Evolutionary conservation across 2,888 invertebrate genomes (phyloP).

Genomic region (Macrosoma leucophasiata): DNA sequence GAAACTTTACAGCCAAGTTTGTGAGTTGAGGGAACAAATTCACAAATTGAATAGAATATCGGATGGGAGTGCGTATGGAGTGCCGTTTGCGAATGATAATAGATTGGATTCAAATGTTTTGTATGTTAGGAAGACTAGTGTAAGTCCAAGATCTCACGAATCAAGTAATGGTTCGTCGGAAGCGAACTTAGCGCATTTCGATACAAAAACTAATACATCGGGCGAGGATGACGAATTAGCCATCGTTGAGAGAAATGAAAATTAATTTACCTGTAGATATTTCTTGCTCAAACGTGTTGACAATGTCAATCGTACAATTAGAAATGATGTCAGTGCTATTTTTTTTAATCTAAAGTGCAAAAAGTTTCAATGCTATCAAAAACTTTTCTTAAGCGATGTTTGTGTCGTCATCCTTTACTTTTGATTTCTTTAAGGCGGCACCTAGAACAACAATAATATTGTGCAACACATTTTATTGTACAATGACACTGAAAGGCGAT

Average conservation of each 20-base stretch:
- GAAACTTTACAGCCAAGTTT: constrained; percentile 78
- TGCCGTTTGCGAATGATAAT: constrained; percentile 33
- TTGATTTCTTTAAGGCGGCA: no score
- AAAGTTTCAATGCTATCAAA: no score
- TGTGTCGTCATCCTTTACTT: no score
- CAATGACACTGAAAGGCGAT: no score
- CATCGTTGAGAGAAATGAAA: constrained; percentile 53
- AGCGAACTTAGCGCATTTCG: constrained; percentile 52
- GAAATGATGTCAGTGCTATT: no score
- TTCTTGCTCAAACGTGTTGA: no score
- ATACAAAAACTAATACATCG: constrained; percentile 60
- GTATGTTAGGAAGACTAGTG: constrained; percentile 57
- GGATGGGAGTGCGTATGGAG: constrained; percentile 52
- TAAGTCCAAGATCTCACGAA: constrained; percentile 60
- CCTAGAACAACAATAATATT: no score
- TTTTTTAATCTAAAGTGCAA: no score
- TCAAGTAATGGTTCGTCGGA: constrained; percentile 66
- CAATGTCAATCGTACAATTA: no score
- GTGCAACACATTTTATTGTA: no score
- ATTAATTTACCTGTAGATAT: constrained; percentile 17
- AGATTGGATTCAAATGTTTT: constrained; percentile 57
- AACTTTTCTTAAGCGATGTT: no score
- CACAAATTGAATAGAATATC: constrained; percentile 66
- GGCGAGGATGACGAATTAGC: constrained; percentile 67
- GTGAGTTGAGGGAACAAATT: constrained; percentile 64